These are phyloP conservation scores for Phenganax marumi DNA, from an alignment of 92 coral and sea anemone species.

Conservation along the genomic window DNA sequence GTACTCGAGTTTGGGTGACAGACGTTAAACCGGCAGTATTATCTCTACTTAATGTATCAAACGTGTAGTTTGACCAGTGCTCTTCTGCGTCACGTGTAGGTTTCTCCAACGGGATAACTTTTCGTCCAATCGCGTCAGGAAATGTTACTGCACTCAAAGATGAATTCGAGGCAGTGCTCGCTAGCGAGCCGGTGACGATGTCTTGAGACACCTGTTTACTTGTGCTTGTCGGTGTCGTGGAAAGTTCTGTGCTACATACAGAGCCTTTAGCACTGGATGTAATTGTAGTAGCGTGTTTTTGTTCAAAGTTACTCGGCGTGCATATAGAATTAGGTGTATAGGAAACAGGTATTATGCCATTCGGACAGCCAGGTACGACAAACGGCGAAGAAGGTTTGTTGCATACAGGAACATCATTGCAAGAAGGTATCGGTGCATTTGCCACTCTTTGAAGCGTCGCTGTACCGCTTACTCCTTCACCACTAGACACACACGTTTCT, in stretches of 20 bases:
- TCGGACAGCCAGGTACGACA: slow-evolving; percentile 21
- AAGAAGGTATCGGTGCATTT: too few relatives aligned
- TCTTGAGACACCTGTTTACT: not conserved
- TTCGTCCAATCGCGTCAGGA: not conserved
- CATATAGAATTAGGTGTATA: slow-evolving; percentile 9
- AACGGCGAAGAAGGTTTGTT: slow-evolving; percentile 3
- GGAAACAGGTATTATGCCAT: slow-evolving; percentile 25
- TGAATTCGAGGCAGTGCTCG: not conserved
- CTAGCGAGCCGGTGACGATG: not conserved
- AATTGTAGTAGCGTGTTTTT: not conserved
- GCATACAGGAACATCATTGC: not conserved
- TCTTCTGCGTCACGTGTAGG: not conserved
- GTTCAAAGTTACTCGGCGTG: not conserved
- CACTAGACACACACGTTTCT: not conserved
- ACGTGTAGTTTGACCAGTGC: not conserved
- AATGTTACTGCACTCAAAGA: not conserved
- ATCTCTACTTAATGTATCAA: not conserved
- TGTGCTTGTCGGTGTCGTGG: not conserved
- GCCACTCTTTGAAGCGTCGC: not conserved
- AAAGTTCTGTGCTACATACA: not conserved
- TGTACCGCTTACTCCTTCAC: not conserved
- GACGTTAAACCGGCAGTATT: not conserved
- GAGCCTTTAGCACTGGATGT: not conserved
- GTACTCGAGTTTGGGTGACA: not conserved
- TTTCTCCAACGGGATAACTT: not conserved